Conservation (phyloP, 1,140 invertebrate species). For the Cardiocondyla obscurior region DNA sequence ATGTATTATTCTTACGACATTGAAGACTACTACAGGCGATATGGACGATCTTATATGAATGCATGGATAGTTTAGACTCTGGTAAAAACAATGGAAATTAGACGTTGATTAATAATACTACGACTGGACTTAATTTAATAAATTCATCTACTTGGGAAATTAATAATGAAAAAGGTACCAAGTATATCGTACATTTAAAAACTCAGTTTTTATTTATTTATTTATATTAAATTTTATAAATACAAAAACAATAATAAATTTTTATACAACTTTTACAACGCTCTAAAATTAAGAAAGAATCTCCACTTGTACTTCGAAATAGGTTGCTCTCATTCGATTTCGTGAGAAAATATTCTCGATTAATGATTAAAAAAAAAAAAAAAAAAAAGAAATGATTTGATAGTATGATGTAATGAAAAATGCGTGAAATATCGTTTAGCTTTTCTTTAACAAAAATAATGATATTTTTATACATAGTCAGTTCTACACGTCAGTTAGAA, state of each 20-base stretch:
- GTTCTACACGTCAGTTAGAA: conserved; percentile 61
- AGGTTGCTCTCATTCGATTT: conserved; percentile 44
- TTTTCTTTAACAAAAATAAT: conserved; percentile 52
- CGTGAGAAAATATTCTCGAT: conserved; percentile 7
- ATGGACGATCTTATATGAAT: too few relatives aligned
- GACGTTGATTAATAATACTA: too few relatives aligned
- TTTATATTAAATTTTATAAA: conserved; percentile 57
- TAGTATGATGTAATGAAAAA: conserved; percentile 20
- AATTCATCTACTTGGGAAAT: too few relatives aligned
- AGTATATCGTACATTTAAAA: neutral
- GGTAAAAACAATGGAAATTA: too few relatives aligned
- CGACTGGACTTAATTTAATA: too few relatives aligned
- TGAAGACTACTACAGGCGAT: too few relatives aligned
- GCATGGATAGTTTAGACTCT: too few relatives aligned
- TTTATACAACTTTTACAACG: conserved; percentile 50
- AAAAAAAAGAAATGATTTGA: too few relatives aligned
- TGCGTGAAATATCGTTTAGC: neutral
- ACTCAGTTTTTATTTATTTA: conserved; percentile 36
- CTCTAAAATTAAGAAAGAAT: conserved; percentile 38
- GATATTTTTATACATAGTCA: conserved; percentile 65
- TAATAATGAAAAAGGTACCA: too few relatives aligned
- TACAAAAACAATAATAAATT: conserved; percentile 56
- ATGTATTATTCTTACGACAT: too few relatives aligned
- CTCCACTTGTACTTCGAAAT: conserved; percentile 49
- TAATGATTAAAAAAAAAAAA: conserved; percentile 11